These are phyloP conservation scores for Tretioscincus oriximinensis DNA, from an alignment of 2,113 vertebrate species.

Conservation along the genomic window DNA sequence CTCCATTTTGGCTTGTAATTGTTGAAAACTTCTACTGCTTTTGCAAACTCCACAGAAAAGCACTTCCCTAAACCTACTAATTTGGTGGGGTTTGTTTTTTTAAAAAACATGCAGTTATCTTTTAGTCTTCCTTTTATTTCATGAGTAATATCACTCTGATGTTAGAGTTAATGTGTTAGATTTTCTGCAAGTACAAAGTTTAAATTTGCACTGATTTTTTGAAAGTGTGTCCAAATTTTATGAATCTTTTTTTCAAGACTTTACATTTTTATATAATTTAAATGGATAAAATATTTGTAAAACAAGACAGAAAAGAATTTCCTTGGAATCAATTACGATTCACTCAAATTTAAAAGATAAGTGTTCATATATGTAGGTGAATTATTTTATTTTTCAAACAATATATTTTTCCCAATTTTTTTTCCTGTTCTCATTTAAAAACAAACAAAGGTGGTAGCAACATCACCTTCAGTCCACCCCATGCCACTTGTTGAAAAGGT, in stretches of 20 bases:
- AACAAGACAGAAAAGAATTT: not conserved
- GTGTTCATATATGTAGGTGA: no score
- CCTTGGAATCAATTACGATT: not conserved
- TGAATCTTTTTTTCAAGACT: not conserved
- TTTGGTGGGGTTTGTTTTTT: slow-evolving; percentile 3
- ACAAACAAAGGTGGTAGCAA: no score
- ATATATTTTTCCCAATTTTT: no score
- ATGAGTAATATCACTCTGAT: slow-evolving; percentile 7
- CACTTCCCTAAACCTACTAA: slow-evolving; percentile 46
- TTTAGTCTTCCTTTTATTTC: slow-evolving; percentile 16
- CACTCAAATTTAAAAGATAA: no score
- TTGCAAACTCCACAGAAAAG: slow-evolving; percentile 57
- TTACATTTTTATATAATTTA: not conserved
- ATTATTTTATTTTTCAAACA: no score
- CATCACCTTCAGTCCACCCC: no score
- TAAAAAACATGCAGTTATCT: not conserved
- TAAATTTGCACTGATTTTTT: not conserved
- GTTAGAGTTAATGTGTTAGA: not conserved
- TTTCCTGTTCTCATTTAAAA: no score
- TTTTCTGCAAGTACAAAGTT: not conserved
- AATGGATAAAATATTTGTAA: not conserved
- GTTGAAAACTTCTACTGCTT: slow-evolving; percentile 51
- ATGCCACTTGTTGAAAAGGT: no score
- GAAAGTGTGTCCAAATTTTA: not conserved
- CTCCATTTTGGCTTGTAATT: slow-evolving; percentile 35